phyloP scores from a whole-genome alignment of 2,113 vertebrate species.

The Esox niger region DNA sequence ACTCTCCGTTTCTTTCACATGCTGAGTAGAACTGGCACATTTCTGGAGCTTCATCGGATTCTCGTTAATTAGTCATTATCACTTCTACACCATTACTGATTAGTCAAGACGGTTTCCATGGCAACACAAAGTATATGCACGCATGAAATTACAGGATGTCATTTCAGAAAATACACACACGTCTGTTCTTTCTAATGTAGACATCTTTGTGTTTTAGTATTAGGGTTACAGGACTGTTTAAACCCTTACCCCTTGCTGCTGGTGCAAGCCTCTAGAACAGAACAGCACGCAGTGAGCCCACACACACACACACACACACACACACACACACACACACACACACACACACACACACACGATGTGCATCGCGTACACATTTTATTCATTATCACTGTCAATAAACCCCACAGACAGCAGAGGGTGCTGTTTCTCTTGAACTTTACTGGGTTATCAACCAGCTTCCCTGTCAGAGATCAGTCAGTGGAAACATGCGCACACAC shows the following conservation, averaged over 20 bases:
- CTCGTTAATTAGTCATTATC: constrained; percentile 21
- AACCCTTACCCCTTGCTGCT: constrained; percentile 53
- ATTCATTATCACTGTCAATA: neutral
- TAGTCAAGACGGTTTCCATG: constrained; percentile 17
- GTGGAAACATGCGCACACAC: neutral
- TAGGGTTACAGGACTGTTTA: constrained; percentile 39
- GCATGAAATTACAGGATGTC: too few relatives aligned
- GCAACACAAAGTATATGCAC: neutral
- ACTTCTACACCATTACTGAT: constrained; percentile 19
- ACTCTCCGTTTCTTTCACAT: constrained; percentile 6
- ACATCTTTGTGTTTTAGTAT: constrained; percentile 17
- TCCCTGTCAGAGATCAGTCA: neutral
- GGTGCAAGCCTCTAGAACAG: constrained; percentile 44
- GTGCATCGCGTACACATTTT: neutral
- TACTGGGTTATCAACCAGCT: neutral
- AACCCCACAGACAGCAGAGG: constrained; percentile 43
- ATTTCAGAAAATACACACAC: too few relatives aligned
- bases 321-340: neutral
- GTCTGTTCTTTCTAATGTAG: too few relatives aligned
- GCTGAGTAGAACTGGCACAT: constrained; percentile 19
- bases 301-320: neutral
- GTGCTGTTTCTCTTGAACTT: constrained; percentile 22
- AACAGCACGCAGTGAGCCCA: constrained; percentile 31
- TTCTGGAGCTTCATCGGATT: constrained; percentile 22
- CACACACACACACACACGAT: neutral